These are phyloP conservation scores for Ophthalmolycus amberensis DNA, from an alignment of 2,113 vertebrate species.

Conservation along the genomic window DNA sequence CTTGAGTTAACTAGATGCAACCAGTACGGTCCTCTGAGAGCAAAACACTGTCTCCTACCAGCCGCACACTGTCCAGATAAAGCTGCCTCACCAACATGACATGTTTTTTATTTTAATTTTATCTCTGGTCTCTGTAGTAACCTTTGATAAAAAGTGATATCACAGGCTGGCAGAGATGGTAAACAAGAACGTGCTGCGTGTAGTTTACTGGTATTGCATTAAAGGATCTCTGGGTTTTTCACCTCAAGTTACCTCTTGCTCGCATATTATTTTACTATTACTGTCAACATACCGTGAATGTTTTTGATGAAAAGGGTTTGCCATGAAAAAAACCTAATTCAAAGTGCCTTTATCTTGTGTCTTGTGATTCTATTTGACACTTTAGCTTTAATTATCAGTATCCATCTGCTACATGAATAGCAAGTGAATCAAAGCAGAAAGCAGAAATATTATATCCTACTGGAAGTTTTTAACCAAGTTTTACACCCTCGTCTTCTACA, in stretches of 20 bases:
- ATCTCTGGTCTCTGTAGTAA: slow-evolving; percentile 47
- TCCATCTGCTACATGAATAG: slow-evolving; percentile 2
- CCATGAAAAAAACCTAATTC: slow-evolving; percentile 5
- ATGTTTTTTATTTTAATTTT: slow-evolving; percentile 35
- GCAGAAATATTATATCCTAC: slow-evolving; percentile 3
- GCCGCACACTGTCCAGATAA: slow-evolving; percentile 40
- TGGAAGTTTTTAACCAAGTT: slow-evolving; percentile 24
- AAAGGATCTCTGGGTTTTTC: slow-evolving; percentile 21
- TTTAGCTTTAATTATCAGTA: slow-evolving; percentile 29
- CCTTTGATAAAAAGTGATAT: slow-evolving; percentile 66
- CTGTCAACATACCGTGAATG: slow-evolving; percentile 6
- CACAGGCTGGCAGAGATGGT: slow-evolving; percentile 41
- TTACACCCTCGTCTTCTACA: neutral
- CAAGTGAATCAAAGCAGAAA: slow-evolving; percentile 15
- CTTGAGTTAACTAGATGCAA: neutral
- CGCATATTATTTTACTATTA: neutral
- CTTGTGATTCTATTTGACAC: slow-evolving; percentile 8
- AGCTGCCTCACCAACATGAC: slow-evolving; percentile 29
- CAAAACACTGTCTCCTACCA: slow-evolving; percentile 11
- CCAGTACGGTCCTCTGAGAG: neutral
- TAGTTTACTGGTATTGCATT: slow-evolving; percentile 3
- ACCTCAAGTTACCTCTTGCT: slow-evolving; percentile 31
- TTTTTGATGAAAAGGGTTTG: slow-evolving; percentile 16
- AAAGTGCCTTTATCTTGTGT: slow-evolving; percentile 19
- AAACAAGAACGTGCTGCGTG: slow-evolving; percentile 29